These are phyloP conservation scores for Parauchenoglanis ngamensis DNA, from an alignment of 2,797 vertebrate genomes.

Conservation along the genomic window DNA sequence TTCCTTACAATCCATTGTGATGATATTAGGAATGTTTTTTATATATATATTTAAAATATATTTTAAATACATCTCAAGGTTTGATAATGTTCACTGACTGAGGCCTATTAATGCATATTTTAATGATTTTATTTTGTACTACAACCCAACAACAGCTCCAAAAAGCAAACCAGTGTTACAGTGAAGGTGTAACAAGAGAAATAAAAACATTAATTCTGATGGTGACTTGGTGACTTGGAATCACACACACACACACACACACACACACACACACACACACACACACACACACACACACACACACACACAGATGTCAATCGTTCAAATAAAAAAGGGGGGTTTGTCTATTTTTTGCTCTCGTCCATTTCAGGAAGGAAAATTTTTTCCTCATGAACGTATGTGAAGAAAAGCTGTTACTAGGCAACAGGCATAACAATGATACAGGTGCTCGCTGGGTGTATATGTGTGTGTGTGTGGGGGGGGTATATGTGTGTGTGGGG, in stretches of 20 bases:
- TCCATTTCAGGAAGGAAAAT: slow-evolving; percentile 26
- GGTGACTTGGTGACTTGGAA: slow-evolving; percentile 17
- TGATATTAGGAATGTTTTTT: neutral
- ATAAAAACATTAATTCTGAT: slow-evolving; percentile 9
- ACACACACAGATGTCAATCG: slow-evolving; percentile 62
- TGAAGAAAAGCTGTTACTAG: slow-evolving; percentile 78
- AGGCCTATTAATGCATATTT: neutral
- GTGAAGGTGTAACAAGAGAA: neutral
- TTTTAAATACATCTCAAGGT: neutral
- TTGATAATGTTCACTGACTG: neutral
- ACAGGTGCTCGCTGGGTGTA: slow-evolving; percentile 71
- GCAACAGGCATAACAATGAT: slow-evolving; percentile 85
- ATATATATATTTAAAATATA: neutral
- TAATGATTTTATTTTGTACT: neutral
- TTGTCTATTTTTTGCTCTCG: slow-evolving; percentile 21
- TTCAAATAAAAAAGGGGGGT: slow-evolving; percentile 51
- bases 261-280: neutral
- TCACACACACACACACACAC: neutral
- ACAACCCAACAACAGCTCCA: neutral
- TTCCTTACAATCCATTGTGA: neutral
- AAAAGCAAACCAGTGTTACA: neutral
- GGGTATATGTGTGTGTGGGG: slow-evolving; percentile 1
- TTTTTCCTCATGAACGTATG: slow-evolving; percentile 72
- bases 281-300: slow-evolving; percentile 10
- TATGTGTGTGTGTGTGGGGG: neutral